Base-by-base conservation (phyloP, 2,888 invertebrate species). In the Andrena minutula region DNA sequence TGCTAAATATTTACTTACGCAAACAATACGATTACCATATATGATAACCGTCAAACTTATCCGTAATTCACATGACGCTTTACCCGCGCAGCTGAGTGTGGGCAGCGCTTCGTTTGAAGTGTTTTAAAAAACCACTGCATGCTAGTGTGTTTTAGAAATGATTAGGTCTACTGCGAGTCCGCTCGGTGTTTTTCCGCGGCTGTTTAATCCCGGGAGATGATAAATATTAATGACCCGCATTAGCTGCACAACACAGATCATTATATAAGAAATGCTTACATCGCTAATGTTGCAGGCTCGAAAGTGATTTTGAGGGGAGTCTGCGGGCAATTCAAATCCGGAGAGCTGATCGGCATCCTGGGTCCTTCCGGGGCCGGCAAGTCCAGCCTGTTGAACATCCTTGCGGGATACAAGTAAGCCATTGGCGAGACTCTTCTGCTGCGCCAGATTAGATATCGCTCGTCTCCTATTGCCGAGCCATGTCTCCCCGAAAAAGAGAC, bases 281-380 rank as follows among this genome's bases (percentile, higher is more conserved):
- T n/a, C 64, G 41, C 6, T 20, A 30, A 0, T 71, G 61, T 90
- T 82, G 3, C 94, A 97, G 97, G 96, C 86, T 95, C 96, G 1
- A 98, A 98, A 93, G 94, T 96, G 51, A 97, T 99, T 88, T 94
- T 99, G 75, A 95, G 97, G 82, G 96, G 96, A 72, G 95, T 99
- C 73, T 97, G 96, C 86, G 99, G 99, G 0, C 96, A 96, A 90
- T 98, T 99, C 93, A 95, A 95, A 60, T 97, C 98, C 0, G 98
- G 98, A 12, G 96, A 99, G 92, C 94, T 99, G 82, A 98, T 97
- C 0, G 99, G 98, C 56, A 98, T 99, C 85, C 95, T 99, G 94
- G 99, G 99, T 0, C 98, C 99, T 0, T 98, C 98, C 0, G 99
- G 99, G 0, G 97, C 98, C 4, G 98, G 99, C 64, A 99, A 99